A percentile compares a stretch with the other conserved stretches of the same genome.
Conservation (phyloP, 1,140 invertebrate species). For the Bombyx mandarina region DNA sequence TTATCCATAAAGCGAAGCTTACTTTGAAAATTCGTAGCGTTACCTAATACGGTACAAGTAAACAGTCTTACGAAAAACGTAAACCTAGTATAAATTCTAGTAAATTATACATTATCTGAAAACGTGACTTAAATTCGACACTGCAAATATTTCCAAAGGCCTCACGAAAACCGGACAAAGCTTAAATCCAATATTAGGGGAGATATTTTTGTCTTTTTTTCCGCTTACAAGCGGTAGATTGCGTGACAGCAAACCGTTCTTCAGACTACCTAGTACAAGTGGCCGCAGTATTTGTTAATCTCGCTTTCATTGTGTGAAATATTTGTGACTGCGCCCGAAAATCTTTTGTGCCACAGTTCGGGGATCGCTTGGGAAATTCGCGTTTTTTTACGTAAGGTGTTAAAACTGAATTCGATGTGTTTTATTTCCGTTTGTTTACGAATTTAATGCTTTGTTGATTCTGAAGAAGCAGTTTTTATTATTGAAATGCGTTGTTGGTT, state of each 20-base stretch:
- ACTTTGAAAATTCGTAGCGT: too few species aligned
- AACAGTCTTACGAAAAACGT: neutral
- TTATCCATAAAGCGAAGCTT: too few species aligned
- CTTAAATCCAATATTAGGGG: neutral
- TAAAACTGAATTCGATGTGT: constrained; percentile 14
- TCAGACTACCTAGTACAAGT: constrained; percentile 34
- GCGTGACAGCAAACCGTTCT: constrained; percentile 38
- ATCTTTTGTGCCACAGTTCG: constrained; percentile 14
- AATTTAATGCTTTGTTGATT: too few species aligned
- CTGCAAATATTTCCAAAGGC: neutral
- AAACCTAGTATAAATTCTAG: neutral
- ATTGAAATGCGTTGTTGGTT: too few species aligned
- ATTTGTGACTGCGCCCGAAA: constrained; percentile 19
- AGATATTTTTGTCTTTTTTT: constrained; percentile 5
- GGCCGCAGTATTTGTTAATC: constrained; percentile 47
- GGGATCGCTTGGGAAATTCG: constrained; percentile 14
- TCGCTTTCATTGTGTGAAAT: constrained; percentile 51
- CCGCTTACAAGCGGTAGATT: constrained; percentile 18
- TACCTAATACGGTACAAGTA: too few species aligned
- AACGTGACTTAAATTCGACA: neutral
- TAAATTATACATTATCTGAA: neutral
- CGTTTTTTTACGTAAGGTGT: constrained; percentile 15
- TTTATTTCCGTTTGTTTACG: too few species aligned
- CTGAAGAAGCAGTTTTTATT: too few species aligned
- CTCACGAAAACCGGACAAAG: constrained; percentile 1